Evolutionary conservation across 2,797 vertebrate species (phyloP).

Genomic region (Sus cebifrons): DNA sequence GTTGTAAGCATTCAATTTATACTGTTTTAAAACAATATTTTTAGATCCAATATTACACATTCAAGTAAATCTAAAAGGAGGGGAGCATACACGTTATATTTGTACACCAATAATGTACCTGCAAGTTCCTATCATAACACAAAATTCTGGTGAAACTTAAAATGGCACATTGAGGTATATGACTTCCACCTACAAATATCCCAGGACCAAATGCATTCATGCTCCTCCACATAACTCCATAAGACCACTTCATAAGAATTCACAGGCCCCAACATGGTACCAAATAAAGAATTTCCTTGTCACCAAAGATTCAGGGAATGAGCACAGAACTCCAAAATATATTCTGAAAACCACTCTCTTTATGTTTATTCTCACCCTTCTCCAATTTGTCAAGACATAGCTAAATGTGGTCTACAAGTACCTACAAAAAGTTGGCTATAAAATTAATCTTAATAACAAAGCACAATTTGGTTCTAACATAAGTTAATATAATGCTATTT

Average conservation of each 20-base stretch:
- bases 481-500: slow-evolving; percentile 22
- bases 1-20: neutral
- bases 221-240: neutral
- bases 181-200: neutral
- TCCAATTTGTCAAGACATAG: neutral
- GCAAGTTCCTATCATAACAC: neutral
- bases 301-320: neutral
- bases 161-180: neutral
- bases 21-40: neutral
- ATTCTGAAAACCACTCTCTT: neutral
- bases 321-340: neutral
- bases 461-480: slow-evolving; percentile 2
- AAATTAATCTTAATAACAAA: neutral
- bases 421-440: neutral
- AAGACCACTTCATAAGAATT: neutral
- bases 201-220: neutral
- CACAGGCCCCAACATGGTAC: neutral
- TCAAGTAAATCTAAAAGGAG: neutral
- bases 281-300: neutral
- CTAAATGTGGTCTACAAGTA: neutral
- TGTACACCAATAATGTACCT: neutral
- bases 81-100: too few species aligned
- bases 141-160: slow-evolving; percentile 2
- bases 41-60: neutral
- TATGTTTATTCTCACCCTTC: neutral